A percentile compares a stretch with the other conserved stretches of the same genome.
Conservation (phyloP, 1,140 invertebrate genomes). For the Ceratosolen fusciceps region DNA sequence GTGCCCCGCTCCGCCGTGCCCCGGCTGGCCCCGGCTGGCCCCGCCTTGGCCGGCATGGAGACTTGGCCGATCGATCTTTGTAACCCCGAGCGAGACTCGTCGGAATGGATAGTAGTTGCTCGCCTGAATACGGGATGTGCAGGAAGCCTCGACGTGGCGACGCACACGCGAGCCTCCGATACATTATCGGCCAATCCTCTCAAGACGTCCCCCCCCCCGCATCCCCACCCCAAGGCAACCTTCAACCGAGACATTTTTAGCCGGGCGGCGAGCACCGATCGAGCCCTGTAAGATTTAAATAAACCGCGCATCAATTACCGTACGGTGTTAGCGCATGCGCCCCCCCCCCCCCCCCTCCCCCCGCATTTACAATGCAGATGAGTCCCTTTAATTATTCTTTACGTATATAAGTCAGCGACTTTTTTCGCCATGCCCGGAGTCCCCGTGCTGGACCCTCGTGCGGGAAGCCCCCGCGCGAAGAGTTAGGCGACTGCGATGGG, state of each 20-base stretch:
- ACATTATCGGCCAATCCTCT: slow-evolving; percentile 29
- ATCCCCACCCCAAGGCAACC: neutral
- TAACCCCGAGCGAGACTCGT: neutral
- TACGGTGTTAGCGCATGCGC: neutral
- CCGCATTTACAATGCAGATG: slow-evolving; percentile 48
- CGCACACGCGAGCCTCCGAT: slow-evolving; percentile 28
- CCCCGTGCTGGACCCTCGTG: too few species aligned
- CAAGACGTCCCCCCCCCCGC: neutral
- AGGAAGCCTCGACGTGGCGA: neutral
- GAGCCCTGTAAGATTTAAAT: slow-evolving; percentile 44
- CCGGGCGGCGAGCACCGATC: neutral
- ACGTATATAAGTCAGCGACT: slow-evolving; percentile 29
- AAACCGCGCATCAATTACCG: slow-evolving; percentile 47
- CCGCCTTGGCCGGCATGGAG: too few species aligned
- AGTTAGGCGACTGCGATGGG: slow-evolving; percentile 1
- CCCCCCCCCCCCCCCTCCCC: neutral
- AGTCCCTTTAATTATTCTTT: slow-evolving; percentile 46
- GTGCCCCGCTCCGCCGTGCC: neutral
- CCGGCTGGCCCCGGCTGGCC: neutral
- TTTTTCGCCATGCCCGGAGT: neutral
- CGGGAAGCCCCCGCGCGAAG: neutral
- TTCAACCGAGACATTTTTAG: neutral
- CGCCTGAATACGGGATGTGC: slow-evolving; percentile 27
- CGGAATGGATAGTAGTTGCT: slow-evolving; percentile 29
- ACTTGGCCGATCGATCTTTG: slow-evolving; percentile 8